phyloP scores from a whole-genome alignment of 2,888 invertebrate species.

The Gortyna flavago region DNA sequence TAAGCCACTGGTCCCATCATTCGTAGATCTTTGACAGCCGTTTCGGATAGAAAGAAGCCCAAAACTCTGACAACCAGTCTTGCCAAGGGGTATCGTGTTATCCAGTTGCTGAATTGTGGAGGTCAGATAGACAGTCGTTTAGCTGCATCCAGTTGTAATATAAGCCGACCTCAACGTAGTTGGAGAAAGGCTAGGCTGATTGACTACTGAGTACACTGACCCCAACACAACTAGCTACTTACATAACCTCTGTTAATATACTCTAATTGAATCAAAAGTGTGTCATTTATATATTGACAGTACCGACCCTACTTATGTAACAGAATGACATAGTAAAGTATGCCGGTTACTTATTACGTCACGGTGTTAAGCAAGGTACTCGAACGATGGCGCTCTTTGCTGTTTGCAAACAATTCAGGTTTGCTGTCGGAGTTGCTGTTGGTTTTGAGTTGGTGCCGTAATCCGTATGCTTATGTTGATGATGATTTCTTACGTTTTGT shows the following conservation, averaged over 20 bases:
- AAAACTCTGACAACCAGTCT: no score
- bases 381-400: conserved; percentile 34
- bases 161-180: background rate
- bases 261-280: conserved; percentile 61
- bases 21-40: no score
- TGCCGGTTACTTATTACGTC: conserved; percentile 52
- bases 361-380: conserved; percentile 47
- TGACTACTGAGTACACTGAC: conserved; percentile 20
- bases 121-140: no score
- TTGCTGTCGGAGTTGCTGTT: conserved; percentile 12
- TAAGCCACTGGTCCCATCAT: no score
- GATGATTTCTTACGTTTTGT: conserved; percentile 17
- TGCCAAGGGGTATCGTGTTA: no score
- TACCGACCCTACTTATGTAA: conserved; percentile 59
- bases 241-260: conserved; percentile 42
- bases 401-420: conserved; percentile 31
- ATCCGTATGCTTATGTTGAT: conserved; percentile 19
- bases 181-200: background rate
- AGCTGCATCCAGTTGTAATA: background rate
- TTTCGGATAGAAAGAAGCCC: no score
- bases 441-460: conserved; percentile 19
- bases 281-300: conserved; percentile 59
- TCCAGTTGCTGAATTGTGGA: no score
- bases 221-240: conserved; percentile 18
- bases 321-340: conserved; percentile 50